Percentiles rank a stretch among this genome's conserved stretches.
Conservation (phyloP, 23 tunicate species). For the Pegea sp. region DNA sequence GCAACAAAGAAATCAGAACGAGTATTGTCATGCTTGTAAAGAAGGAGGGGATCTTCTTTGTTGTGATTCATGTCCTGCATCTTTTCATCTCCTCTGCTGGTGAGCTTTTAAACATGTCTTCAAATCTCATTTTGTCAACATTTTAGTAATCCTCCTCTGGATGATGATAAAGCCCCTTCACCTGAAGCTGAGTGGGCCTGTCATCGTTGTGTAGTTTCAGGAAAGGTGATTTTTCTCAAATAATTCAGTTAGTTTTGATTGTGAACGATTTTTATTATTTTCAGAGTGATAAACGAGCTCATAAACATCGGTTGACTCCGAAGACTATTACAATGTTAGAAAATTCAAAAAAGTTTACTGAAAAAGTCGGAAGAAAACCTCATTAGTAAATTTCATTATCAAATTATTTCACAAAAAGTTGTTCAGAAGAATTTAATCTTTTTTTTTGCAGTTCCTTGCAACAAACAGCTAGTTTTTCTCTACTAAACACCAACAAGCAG, state of each 20-base stretch:
- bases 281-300: no score
- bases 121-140: background rate
- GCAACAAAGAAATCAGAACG: slow-evolving; percentile 71
- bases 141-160: slow-evolving; percentile 65
- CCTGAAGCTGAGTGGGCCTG: slow-evolving; percentile 96
- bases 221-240: slow-evolving; percentile 29
- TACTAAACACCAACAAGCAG: no score
- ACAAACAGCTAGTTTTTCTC: no score
- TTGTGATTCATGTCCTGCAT: slow-evolving; percentile 94
- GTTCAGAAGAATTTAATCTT: no score
- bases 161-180: slow-evolving; percentile 63
- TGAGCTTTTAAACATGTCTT: slow-evolving; percentile 9
- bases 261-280: background rate
- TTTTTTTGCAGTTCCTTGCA: no score
- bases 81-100: slow-evolving; percentile 92
- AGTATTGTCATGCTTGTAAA: slow-evolving; percentile 92
- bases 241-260: background rate
- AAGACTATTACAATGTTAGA: no score
- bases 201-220: slow-evolving; percentile 77
- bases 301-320: no score
- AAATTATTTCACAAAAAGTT: no score
- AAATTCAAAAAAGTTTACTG: no score
- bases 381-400: no score
- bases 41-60: slow-evolving; percentile 96
- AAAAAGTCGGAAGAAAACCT: no score